Evolutionary conservation across 1,140 invertebrate species (phyloP).

Genomic region (Lordiphosa mommai): DNA sequence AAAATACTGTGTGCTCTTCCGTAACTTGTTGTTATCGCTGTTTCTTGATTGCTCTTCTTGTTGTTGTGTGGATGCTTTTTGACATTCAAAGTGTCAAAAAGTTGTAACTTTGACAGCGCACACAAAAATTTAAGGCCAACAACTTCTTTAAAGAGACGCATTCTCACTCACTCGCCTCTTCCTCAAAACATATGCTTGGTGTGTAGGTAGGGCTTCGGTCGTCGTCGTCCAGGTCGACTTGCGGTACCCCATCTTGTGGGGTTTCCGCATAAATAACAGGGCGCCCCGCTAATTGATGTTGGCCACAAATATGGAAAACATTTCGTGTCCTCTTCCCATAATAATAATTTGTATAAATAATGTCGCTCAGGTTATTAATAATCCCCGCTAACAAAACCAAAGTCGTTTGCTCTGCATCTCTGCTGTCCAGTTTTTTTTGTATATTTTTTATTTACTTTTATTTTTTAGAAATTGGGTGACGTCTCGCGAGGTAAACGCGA

Average conservation of each 20-base stretch:
- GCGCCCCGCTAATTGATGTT: constrained; percentile 46
- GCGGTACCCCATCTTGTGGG: constrained; percentile 36
- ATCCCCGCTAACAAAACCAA: constrained; percentile 3
- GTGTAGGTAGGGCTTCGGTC: too few species aligned
- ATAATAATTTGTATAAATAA: constrained; percentile 49
- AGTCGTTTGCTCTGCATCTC: neutral
- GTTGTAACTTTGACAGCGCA: too few species aligned
- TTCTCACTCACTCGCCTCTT: too few species aligned
- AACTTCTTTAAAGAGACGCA: too few species aligned
- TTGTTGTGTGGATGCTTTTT: constrained; percentile 2
- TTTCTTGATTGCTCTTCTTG: constrained; percentile 8
- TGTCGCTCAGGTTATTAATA: constrained; percentile 29
- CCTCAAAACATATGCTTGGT: too few species aligned
- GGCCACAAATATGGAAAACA: constrained; percentile 46
- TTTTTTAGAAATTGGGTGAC: constrained; percentile 32
- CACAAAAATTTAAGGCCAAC: too few species aligned
- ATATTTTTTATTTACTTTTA: too few species aligned
- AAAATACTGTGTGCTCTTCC: neutral
- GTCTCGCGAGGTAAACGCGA: constrained; percentile 59
- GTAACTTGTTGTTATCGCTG: neutral
- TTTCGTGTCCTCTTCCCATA: constrained; percentile 25
- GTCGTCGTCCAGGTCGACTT: constrained; percentile 10
- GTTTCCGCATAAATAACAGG: constrained; percentile 51
- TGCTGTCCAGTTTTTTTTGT: constrained; percentile 11
- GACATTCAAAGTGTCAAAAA: too few species aligned